These are phyloP conservation scores for Patella ulyssiponensis DNA, from an alignment of 2,888 invertebrate species.

Conservation along the genomic window DNA sequence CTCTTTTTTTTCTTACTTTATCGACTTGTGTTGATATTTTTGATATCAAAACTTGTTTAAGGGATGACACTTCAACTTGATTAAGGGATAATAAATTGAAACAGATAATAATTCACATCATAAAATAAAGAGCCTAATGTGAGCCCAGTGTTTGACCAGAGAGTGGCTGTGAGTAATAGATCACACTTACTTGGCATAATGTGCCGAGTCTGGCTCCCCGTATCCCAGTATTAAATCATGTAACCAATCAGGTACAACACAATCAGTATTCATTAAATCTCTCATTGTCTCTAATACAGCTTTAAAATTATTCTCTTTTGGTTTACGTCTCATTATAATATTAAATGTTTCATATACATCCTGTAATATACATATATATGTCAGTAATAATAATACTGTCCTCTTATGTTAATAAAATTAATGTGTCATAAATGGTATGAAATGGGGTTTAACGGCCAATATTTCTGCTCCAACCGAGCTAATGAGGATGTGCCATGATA, in stretches of 20 bases:
- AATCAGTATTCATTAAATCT: conserved; percentile 94
- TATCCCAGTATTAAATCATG: conserved; percentile 91
- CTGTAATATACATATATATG: conserved; percentile 41
- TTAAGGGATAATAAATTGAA: no score
- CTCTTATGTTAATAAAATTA: no score
- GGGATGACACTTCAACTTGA: no score
- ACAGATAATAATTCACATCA: no score
- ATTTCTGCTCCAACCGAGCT: not conserved
- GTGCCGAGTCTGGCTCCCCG: conserved; percentile 97
- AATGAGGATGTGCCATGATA: no score
- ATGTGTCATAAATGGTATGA: not conserved
- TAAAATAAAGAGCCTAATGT: no score
- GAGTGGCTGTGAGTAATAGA: no score
- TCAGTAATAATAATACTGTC: not conserved
- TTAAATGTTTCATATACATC: conserved; percentile 83
- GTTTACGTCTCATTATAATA: conserved; percentile 96
- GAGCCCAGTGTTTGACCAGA: no score
- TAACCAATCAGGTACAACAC: conserved; percentile 75
- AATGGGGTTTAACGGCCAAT: not conserved
- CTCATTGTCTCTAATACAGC: conserved; percentile 98
- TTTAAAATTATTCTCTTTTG: conserved; percentile 99
- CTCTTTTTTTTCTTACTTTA: no score
- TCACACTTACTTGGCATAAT: conserved; percentile 81
- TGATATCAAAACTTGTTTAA: no score
- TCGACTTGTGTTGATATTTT: no score